Conservation (phyloP, 2,888 invertebrate genomes). For the Ophion obscuratus region DNA sequence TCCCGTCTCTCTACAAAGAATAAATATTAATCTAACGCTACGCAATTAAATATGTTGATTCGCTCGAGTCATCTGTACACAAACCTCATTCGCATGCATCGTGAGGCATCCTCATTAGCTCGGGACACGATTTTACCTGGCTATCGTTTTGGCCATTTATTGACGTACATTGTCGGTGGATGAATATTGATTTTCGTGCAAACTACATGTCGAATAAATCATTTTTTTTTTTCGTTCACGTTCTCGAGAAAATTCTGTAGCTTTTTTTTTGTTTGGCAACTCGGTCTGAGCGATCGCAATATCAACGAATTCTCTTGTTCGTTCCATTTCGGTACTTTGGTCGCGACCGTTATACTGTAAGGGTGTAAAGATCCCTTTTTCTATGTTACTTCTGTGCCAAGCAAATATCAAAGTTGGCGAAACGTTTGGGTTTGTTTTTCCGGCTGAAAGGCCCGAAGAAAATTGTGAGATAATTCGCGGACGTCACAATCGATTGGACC, state of each 20-base stretch:
- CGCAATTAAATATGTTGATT: constrained; percentile 54
- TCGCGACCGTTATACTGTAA: not conserved
- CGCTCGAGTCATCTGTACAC: constrained; percentile 46
- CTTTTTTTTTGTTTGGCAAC: too few species aligned
- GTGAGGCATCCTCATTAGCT: constrained; percentile 23
- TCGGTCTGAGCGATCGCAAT: too few species aligned
- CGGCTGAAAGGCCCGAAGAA: not conserved
- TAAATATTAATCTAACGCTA: constrained; percentile 64
- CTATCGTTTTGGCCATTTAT: not conserved
- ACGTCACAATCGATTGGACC: not conserved
- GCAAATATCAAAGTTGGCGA: not conserved
- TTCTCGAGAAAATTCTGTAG: too few species aligned
- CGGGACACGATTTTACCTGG: constrained; percentile 7
- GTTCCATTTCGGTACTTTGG: too few species aligned
- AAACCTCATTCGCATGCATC: constrained; percentile 25
- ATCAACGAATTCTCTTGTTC: too few species aligned
- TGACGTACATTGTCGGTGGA: not conserved
- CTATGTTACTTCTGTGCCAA: not conserved
- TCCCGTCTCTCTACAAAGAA: constrained; percentile 43
- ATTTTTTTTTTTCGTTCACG: too few species aligned
- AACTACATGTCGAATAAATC: too few species aligned
- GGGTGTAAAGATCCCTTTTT: not conserved
- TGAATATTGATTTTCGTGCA: too few species aligned
- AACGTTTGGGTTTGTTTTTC: not conserved
- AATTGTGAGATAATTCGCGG: not conserved